phyloP scores from a whole-genome alignment of 2,797 vertebrate genomes.

The Peromyscus melanophrys region DNA sequence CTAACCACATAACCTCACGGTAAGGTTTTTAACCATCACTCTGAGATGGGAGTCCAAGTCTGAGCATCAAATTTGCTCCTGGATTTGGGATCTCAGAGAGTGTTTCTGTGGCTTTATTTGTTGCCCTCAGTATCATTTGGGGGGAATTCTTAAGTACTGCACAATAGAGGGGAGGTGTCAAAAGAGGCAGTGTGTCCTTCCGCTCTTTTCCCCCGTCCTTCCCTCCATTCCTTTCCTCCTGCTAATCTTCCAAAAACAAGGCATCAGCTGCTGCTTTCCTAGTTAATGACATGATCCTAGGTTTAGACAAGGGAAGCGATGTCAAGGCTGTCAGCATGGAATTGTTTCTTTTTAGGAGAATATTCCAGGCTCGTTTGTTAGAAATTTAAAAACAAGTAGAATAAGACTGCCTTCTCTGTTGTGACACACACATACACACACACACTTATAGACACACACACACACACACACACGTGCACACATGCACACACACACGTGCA shows the following conservation, averaged over 20 bases:
- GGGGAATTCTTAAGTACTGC: background rate
- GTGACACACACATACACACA: background rate
- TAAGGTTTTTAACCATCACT: background rate
- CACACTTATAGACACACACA: background rate
- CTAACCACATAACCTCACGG: background rate
- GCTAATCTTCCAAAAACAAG: background rate
- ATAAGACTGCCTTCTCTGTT: background rate
- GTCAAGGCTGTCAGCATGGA: slow-evolving; percentile 2
- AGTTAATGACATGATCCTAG: background rate
- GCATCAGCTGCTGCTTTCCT: background rate
- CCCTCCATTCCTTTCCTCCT: background rate
- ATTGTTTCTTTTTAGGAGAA: slow-evolving; percentile 38
- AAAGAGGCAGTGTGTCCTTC: background rate
- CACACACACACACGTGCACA: background rate
- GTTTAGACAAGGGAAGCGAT: slow-evolving; percentile 31
- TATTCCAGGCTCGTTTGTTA: slow-evolving; percentile 39
- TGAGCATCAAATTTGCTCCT: background rate
- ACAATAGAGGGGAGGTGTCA: background rate
- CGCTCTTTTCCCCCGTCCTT: background rate
- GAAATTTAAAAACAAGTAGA: slow-evolving; percentile 46
- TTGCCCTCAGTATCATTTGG: background rate
- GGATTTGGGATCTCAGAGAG: background rate
- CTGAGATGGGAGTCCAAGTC: background rate
- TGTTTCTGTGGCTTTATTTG: background rate
- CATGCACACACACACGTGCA: background rate